Evolutionary conservation across 1,140 invertebrate species (phyloP).

Genomic region (Pristionchus pacificus): DNA sequence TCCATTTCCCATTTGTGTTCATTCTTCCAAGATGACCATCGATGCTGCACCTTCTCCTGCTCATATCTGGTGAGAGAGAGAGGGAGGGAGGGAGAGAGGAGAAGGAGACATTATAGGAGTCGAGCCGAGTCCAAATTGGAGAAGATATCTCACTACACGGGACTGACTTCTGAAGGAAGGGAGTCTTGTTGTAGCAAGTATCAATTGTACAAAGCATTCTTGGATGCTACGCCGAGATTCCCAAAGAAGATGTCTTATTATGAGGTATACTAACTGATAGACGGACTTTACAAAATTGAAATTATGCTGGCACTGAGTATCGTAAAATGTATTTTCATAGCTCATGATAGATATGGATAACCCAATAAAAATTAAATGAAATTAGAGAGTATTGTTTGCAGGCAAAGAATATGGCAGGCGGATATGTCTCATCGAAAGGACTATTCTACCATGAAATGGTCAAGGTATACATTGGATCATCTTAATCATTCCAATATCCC

Average conservation of each 20-base stretch:
- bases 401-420: constrained; percentile 6
- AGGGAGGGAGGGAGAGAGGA: background rate
- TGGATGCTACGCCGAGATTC: background rate
- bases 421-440: constrained; percentile 2
- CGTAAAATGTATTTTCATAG: background rate
- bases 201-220: constrained; percentile 2
- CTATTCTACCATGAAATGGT: background rate
- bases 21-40: background rate
- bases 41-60: background rate
- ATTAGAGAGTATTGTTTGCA: background rate
- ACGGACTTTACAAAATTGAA: background rate
- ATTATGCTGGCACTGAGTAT: background rate
- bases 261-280: no score
- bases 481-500: no score
- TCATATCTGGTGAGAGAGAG: background rate
- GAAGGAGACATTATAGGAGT: background rate
- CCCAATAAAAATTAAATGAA: background rate
- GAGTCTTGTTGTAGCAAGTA: background rate
- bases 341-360: background rate
- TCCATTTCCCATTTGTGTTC: background rate
- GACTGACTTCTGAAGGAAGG: background rate
- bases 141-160: background rate
- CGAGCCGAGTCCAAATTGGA: background rate
- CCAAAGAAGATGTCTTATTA: background rate
- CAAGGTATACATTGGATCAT: background rate